Percentiles rank a stretch among this genome's conserved stretches.
Evolutionary conservation across 2,888 invertebrate species (phyloP).

Genomic region (Dilophus febrilis): DNA sequence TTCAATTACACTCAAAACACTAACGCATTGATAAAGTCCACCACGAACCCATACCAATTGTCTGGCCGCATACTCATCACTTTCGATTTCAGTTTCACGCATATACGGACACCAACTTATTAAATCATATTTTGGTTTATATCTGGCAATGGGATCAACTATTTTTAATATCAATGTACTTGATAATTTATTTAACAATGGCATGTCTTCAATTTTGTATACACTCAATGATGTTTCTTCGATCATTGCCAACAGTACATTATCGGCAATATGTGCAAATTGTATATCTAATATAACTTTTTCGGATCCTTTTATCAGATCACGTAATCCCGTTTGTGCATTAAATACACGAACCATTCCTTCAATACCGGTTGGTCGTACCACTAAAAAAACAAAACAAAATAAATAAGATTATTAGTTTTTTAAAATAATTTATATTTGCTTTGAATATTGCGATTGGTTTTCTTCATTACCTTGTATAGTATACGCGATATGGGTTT

Average conservation of each 20-base stretch:
- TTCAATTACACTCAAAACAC: conserved; percentile 21
- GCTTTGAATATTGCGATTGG: background rate
- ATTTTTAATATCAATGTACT: conserved; percentile 33
- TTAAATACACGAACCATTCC: conserved; percentile 76
- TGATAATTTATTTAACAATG: conserved; percentile 34
- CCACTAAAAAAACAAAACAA: conserved; percentile 1
- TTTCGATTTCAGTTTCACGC: conserved; percentile 40
- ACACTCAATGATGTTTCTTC: conserved; percentile 77
- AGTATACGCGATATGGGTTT: conserved; percentile 76
- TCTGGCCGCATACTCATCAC: conserved; percentile 51
- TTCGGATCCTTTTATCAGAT: conserved; percentile 70
- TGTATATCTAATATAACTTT: conserved; percentile 82
- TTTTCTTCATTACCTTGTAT: conserved; percentile 54
- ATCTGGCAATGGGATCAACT: conserved; percentile 26
- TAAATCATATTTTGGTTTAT: conserved; percentile 39
- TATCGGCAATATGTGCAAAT: conserved; percentile 66
- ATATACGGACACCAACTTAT: conserved; percentile 92
- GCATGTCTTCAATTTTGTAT: conserved; percentile 43
- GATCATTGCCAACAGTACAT: conserved; percentile 69
- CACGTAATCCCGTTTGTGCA: conserved; percentile 43
- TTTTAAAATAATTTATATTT: too few relatives aligned
- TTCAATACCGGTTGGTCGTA: conserved; percentile 18
- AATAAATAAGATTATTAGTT: conserved; percentile 4
- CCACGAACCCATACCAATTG: conserved; percentile 68
- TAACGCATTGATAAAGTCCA: conserved; percentile 34